Evolutionary conservation across 2,113 vertebrate genomes (phyloP), one percentile per base, ranked within the genome.

Genomic region (Alosa alosa): DNA sequence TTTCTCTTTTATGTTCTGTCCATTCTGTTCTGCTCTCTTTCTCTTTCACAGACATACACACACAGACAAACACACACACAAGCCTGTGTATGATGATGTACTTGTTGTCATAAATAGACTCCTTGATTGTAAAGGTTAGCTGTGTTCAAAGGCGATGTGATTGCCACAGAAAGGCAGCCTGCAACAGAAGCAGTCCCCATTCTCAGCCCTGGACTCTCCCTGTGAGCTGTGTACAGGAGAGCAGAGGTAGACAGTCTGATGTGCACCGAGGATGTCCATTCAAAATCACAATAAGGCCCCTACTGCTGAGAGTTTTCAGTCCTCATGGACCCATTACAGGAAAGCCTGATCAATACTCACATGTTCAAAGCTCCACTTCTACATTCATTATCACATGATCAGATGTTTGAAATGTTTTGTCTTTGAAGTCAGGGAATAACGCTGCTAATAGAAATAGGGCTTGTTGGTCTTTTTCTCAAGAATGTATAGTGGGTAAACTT

Each of bases 291-390:
- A 85, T 81, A 84, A 86, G 39, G 72, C 9, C 60, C 49, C 57
- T 81, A 25, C 18, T 22, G 47, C 81, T 82, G 10, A 82, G 4
- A 31, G 55, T 87, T 83, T 90, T 86, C 89, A 60, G 50, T 89
- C 75, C 83, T 82, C 57, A 36, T 18, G 86, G 84, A 88, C 18
- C 82, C 81, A 84, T 90, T 89, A 87, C 6, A 82, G 17, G 81
- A 87, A 39, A 64, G 46, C 47, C 44, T 88, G 52, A 83, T 13
- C 81, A 46, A 84, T 57, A 25, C 55, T 47, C 13, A 10, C 64
- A 31, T n/a, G n/a, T 84, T 49, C 64, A 11, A 17, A 41, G 78
- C 45, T 17, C 31, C 41, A 84, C 75, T 39, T 60, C 31, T 82
- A 49, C 52, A 60, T 87, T 47, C 39, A 81, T 85, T 22, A 9